Evolutionary conservation across 2,888 invertebrate species (phyloP).

Genomic region (Spodoptera littoralis): DNA sequence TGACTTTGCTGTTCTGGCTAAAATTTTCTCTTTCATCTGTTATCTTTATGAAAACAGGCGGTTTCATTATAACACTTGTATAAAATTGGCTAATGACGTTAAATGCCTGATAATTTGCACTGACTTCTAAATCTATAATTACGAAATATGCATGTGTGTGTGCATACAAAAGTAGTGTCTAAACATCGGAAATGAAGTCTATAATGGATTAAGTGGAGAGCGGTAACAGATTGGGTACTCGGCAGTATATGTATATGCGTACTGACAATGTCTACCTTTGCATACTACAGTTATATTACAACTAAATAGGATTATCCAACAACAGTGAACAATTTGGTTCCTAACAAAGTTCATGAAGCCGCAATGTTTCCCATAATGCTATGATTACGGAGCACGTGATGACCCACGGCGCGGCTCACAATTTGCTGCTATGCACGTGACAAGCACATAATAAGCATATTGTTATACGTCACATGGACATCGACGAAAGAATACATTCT

Average conservation of each 20-base stretch:
- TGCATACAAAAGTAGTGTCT: too few species aligned
- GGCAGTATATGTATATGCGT: too few species aligned
- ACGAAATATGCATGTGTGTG: too few species aligned
- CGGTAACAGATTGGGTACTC: too few species aligned
- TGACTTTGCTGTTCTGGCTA: neutral
- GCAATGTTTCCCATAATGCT: slow-evolving; percentile 18
- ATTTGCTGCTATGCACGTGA: slow-evolving; percentile 44
- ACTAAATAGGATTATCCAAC: neutral
- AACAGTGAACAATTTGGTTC: neutral
- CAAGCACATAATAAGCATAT: slow-evolving; percentile 28
- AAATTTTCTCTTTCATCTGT: neutral
- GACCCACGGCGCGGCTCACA: slow-evolving; percentile 29
- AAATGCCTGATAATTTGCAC: too few species aligned
- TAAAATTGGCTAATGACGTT: too few species aligned
- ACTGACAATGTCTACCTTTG: too few species aligned
- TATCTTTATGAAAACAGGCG: slow-evolving; percentile 2
- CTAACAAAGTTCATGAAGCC: slow-evolving; percentile 3
- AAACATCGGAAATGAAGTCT: too few species aligned
- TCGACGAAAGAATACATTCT: slow-evolving; percentile 25
- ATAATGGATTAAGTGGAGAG: too few species aligned
- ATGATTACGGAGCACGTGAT: slow-evolving; percentile 39
- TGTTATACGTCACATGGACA: slow-evolving; percentile 38
- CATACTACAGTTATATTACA: too few species aligned
- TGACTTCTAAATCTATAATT: too few species aligned
- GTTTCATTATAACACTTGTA: too few species aligned